Evolutionary conservation across 2,888 invertebrate genomes (phyloP), one percentile per base, ranked within the genome.

Genomic region (Temnothorax rugatulus): DNA sequence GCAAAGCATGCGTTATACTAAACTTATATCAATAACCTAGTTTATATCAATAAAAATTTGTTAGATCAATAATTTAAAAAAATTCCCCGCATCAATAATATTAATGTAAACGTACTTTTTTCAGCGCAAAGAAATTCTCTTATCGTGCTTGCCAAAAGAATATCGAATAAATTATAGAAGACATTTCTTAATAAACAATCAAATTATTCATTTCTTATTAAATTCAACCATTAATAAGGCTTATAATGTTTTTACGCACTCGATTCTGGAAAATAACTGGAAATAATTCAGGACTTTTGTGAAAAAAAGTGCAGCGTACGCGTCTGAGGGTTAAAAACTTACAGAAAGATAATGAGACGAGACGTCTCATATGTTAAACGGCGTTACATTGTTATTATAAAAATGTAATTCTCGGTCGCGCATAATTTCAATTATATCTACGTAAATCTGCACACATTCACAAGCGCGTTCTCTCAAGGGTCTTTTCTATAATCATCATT

Each of bases 391-490:
- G 69, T 68, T 50, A 69, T 75, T 79, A 81, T 79, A 87, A 85
- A 89, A 89, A 88, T 83, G 69, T 84, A 77, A 82, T 77, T 84
- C 82, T 85, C 73, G 61, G 29, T 54, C 66, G 83, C 73, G 57
- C 59, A 73, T 81, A 89, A 88, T 88, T 89, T 85, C 82, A 66
- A 75, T 73, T 66, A 82, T 81, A 61, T 75, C 61, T 57, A 61
- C 59, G 29, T 3, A 69, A 54, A 77, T 71, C 47, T 71, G 38
- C 25, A 8, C 34, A 11, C 13, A 44, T 4, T 15, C 57, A 29
- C n/a, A 44, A 25, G 34, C 47, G 34, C 50, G 25, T 73, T 50
- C 79, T 73, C 64, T 73, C 64, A 44, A 57, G 77, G 73, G 74
- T 84, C 83, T 83, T 77, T 74, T 84, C 76, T 86, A 77, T 64